Evolutionary conservation across 2,888 invertebrate genomes (phyloP), one percentile per base, ranked within the genome.

Genomic region (Nomada lathburiana): DNA sequence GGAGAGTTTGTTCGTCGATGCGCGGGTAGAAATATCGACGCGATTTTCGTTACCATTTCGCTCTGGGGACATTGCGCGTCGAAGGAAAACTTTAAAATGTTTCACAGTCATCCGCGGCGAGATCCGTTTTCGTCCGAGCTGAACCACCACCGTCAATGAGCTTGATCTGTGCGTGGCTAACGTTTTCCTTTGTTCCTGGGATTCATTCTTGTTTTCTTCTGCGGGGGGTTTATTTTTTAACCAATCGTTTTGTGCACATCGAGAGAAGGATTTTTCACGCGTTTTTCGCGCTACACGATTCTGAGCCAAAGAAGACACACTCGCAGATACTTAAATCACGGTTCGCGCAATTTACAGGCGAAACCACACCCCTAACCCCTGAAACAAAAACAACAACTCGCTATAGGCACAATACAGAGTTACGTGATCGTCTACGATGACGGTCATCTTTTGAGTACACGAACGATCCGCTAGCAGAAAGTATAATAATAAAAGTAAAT

Each of bases 81-180:
- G 57, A 57, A n/a, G n/a, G 23, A 13, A 60, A 60, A 36, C 29
- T n/a, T 26, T 50, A 5, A 42, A 42, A 47, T 11, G 29, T 23
- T 57, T 47, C 55, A 60, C 50, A 55, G 53, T 44, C 42, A 20
- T 50, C 62, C 60, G 80, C 84, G 82, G 73, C 89, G 89, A 90
- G 36, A 92, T 90, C 90, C 91, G 92, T 91, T 91, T 91, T 91
- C 88, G 89, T 91, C 86, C 85, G 82, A 85, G 72, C 73, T 76
- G 60, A 36, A 63, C 23, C n/a, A 52, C 42, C 36, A 20, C 65
- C n/a, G 18, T 36, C 23, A 20, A 7, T 23, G 26, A 13, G 42
- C 52, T 23, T 47, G 18, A 20, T 20, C 20, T 47, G 44, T 26
- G 55, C 44, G 57, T 50, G 57, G 57, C 63, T 55, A 55, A 63